Percentiles rank a stretch among this genome's conserved stretches.
These are phyloP conservation scores for Cosmopolites sordidus DNA, from an alignment of 2,888 invertebrate genomes.

Conservation along the genomic window DNA sequence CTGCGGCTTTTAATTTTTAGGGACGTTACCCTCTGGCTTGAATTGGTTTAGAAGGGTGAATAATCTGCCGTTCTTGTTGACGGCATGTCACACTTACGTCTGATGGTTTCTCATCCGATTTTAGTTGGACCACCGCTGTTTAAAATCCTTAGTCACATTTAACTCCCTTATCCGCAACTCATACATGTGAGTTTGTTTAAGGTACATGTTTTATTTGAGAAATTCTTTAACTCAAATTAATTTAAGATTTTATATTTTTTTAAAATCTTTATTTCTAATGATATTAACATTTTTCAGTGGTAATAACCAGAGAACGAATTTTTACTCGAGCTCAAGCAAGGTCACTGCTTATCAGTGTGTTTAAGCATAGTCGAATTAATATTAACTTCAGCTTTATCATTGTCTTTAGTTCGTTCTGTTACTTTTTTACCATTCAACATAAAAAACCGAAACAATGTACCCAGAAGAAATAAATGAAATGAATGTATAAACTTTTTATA, in stretches of 20 bases:
- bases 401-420: too few relatives aligned
- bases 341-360: too few relatives aligned
- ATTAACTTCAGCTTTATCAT: too few relatives aligned
- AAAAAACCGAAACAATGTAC: too few relatives aligned
- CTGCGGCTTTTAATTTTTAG: constrained; percentile 51
- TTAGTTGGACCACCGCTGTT: constrained; percentile 20
- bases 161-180: constrained; percentile 9
- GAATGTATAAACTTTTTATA: too few relatives aligned
- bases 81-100: constrained; percentile 29
- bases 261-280: neutral
- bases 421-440: too few relatives aligned
- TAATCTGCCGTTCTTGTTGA: constrained; percentile 42
- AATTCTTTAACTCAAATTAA: too few relatives aligned
- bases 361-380: too few relatives aligned
- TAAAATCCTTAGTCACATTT: constrained; percentile 21
- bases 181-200: constrained; percentile 9
- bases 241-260: neutral
- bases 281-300: neutral
- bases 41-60: constrained; percentile 47
- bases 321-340: too few relatives aligned
- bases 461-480: too few relatives aligned
- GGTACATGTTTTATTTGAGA: too few relatives aligned
- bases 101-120: constrained; percentile 23
- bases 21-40: constrained; percentile 47
- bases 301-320: too few relatives aligned